These are phyloP conservation scores for Hydrolagus affinis DNA, from an alignment of 2,113 vertebrate genomes.

Conservation along the genomic window DNA sequence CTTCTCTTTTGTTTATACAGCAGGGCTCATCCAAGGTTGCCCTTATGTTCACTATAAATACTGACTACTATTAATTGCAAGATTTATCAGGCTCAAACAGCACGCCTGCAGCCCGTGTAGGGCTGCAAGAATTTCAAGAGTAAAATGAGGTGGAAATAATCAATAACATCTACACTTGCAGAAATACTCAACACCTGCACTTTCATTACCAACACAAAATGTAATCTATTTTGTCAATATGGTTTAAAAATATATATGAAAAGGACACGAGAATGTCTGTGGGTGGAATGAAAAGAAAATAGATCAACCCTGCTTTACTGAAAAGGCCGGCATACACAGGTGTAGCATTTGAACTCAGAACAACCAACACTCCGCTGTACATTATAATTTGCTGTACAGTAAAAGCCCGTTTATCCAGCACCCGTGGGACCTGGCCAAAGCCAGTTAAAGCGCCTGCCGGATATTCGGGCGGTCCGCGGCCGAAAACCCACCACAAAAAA, in stretches of 20 bases:
- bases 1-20: constrained; percentile 25
- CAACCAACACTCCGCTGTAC: background rate
- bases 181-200: background rate
- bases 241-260: background rate
- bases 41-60: background rate
- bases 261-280: background rate
- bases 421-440: too few species aligned
- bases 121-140: background rate
- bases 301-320: background rate
- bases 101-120: background rate
- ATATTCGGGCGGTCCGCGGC: too few species aligned
- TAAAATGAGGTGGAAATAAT: background rate
- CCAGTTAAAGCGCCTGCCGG: too few species aligned
- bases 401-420: too few species aligned
- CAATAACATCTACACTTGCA: background rate
- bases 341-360: background rate
- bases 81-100: background rate
- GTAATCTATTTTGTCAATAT: constrained; percentile 4
- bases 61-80: constrained; percentile 13
- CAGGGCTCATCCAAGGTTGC: constrained; percentile 16
- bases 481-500: too few species aligned
- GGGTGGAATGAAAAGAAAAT: background rate
- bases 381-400: background rate
- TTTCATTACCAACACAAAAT: background rate
- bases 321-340: too few species aligned